Percentiles rank a stretch among this genome's conserved stretches.
These are phyloP conservation scores for Drosophila simulans DNA, from an alignment of 1,140 invertebrate genomes.

Conservation along the genomic window DNA sequence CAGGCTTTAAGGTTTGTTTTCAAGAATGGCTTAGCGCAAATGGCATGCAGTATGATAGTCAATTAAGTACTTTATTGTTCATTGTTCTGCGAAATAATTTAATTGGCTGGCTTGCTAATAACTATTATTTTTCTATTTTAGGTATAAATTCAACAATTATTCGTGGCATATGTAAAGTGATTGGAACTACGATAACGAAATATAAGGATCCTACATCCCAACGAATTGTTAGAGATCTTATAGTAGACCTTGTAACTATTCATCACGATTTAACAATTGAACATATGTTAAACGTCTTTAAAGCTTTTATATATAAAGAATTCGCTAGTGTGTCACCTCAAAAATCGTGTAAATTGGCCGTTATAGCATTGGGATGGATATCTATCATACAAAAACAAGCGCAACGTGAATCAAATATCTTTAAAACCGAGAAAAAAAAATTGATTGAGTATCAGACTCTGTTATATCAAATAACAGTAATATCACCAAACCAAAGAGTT, in stretches of 20 bases:
- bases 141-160: slow-evolving; percentile 11
- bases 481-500: slow-evolving; percentile 55
- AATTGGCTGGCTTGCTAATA: neutral
- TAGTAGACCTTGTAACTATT: neutral
- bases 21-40: too few relatives aligned
- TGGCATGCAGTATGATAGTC: too few relatives aligned
- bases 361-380: slow-evolving; percentile 9
- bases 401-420: neutral
- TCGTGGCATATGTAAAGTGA: slow-evolving; percentile 2
- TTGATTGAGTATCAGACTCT: slow-evolving; percentile 68
- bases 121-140: neutral
- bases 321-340: neutral
- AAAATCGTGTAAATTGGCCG: slow-evolving; percentile 4
- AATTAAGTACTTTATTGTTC: too few relatives aligned
- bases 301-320: slow-evolving; percentile 3
- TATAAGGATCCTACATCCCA: slow-evolving; percentile 5
- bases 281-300: slow-evolving; percentile 8
- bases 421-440: slow-evolving; percentile 65
- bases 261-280: slow-evolving; percentile 11
- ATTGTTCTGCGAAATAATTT: too few relatives aligned
- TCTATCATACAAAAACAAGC: slow-evolving; percentile 1
- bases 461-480: slow-evolving; percentile 66
- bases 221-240: slow-evolving; percentile 1
- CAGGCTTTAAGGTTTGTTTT: too few relatives aligned
- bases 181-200: slow-evolving; percentile 11